phyloP scores from a whole-genome alignment of 53 echinoderm and acorn worm species.

The Zoroaster sp. region DNA sequence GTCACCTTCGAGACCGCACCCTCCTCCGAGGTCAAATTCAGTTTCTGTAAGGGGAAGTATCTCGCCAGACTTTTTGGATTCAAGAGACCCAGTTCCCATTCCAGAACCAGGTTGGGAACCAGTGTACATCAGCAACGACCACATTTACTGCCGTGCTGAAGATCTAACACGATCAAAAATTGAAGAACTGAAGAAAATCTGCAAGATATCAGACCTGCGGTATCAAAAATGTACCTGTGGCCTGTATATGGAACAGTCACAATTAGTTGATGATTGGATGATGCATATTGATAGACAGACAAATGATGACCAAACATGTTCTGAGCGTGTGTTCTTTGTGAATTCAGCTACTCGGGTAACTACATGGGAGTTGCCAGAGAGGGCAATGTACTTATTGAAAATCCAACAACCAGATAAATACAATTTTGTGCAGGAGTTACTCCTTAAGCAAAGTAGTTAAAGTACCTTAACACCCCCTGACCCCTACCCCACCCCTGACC shows the following conservation, averaged over 20 bases:
- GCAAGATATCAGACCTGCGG: constrained; percentile 62
- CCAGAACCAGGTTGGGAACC: constrained; percentile 65
- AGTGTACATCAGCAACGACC: constrained; percentile 57
- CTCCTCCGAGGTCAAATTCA: not conserved
- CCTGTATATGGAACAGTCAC: constrained; percentile 81
- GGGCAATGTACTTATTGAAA: not conserved
- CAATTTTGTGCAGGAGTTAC: constrained; percentile 2
- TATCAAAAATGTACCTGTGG: constrained; percentile 87
- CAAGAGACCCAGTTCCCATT: constrained; percentile 66
- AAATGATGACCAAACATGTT: constrained; percentile 37
- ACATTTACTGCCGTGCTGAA: constrained; percentile 71
- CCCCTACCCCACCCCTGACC: too few species aligned
- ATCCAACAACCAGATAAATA: constrained; percentile 7
- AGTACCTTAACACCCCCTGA: too few species aligned
- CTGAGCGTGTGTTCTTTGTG: constrained; percentile 76
- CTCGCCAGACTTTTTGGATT: not conserved
- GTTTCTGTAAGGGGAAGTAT: not conserved
- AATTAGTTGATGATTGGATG: constrained; percentile 84
- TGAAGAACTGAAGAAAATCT: constrained; percentile 66
- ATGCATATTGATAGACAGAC: constrained; percentile 85
- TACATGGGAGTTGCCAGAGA: constrained; percentile 69
- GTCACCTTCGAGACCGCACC: not conserved
- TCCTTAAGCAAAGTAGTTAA: too few species aligned
- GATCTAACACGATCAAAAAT: constrained; percentile 65
- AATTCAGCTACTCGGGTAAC: constrained; percentile 68